These are phyloP conservation scores for Sinella curviseta DNA, from an alignment of 1,140 invertebrate species.

Conservation along the genomic window DNA sequence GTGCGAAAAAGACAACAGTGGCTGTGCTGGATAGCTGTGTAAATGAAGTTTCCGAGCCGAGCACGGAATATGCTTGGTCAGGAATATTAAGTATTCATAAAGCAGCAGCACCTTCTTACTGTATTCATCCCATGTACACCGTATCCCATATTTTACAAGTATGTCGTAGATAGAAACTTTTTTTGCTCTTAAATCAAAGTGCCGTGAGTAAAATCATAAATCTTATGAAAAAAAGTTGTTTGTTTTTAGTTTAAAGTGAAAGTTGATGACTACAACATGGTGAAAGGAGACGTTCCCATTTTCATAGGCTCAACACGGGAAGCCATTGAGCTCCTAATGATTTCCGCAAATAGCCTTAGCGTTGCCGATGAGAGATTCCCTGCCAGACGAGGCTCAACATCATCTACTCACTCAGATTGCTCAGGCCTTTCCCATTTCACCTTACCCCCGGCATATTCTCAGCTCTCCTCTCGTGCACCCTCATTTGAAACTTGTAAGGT, in stretches of 20 bases:
- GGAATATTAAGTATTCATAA: background rate
- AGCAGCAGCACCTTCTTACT: conserved; percentile 10
- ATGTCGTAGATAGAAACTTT: no score
- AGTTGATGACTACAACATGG: background rate
- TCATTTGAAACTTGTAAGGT: conserved; percentile 26
- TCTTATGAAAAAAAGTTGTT: background rate
- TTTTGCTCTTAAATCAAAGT: background rate
- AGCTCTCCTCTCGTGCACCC: background rate
- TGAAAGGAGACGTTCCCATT: background rate
- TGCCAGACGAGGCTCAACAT: background rate
- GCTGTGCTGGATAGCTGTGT: background rate
- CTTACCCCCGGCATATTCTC: background rate
- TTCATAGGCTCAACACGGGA: background rate
- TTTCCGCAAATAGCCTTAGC: background rate
- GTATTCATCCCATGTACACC: background rate
- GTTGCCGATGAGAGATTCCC: background rate
- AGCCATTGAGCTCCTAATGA: background rate
- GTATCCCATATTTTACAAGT: conserved; percentile 9
- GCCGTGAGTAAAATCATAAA: background rate
- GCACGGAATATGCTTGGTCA: background rate
- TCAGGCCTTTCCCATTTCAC: background rate
- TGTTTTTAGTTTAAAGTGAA: conserved; percentile 18
- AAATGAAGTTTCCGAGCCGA: background rate
- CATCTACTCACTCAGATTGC: conserved; percentile 5
- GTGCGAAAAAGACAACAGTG: conserved; percentile 12